Evolutionary conservation across 1,140 invertebrate species (phyloP).

Genomic region (Araneus ventricosus): DNA sequence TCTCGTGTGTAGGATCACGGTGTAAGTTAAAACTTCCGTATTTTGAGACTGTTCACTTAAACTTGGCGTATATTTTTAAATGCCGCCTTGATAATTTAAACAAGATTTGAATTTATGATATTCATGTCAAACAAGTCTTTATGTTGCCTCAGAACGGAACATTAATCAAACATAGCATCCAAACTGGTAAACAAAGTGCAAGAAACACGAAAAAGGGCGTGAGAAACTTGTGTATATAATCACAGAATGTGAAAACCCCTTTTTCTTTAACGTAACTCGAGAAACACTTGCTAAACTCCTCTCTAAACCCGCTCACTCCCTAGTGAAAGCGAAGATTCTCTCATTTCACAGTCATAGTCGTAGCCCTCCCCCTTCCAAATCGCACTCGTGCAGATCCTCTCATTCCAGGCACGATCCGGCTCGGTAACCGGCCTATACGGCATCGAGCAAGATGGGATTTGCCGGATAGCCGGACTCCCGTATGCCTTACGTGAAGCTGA

Average conservation of each 20-base stretch:
- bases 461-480: conserved; percentile 8
- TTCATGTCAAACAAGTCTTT: no score
- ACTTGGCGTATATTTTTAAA: not conserved
- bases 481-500: conserved; percentile 7
- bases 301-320: not conserved
- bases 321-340: not conserved
- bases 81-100: not conserved
- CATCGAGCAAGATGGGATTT: conserved; percentile 13
- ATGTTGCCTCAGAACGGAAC: no score
- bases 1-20: no score
- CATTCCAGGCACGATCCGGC: conserved; percentile 30
- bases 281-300: not conserved
- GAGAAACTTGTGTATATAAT: not conserved
- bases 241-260: not conserved
- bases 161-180: not conserved
- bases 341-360: conserved; percentile 1
- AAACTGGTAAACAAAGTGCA: not conserved
- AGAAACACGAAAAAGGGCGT: not conserved
- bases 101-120: no score
- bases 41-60: not conserved
- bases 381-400: not conserved
- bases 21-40: no score
- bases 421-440: not conserved
- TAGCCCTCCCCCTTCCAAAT: not conserved
- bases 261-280: not conserved